These are phyloP conservation scores for Morpho helenor DNA, from an alignment of 2,888 invertebrate genomes.

Conservation along the genomic window DNA sequence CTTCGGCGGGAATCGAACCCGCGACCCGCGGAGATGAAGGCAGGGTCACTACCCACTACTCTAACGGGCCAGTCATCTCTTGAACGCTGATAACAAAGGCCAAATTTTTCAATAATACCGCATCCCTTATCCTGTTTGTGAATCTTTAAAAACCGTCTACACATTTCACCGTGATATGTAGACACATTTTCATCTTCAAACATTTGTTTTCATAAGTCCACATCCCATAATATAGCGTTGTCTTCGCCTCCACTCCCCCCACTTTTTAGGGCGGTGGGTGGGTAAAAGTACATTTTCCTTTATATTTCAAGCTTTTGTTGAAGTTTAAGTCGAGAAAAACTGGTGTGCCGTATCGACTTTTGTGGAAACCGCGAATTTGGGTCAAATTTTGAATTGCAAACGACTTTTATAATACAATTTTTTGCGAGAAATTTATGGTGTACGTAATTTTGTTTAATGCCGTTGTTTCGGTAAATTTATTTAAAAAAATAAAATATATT, in stretches of 20 bases:
- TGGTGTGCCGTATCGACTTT: constrained; percentile 25
- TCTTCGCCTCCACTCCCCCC: constrained; percentile 18
- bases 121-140: background rate
- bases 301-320: constrained; percentile 24
- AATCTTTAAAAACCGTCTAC: background rate
- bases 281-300: constrained; percentile 21
- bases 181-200: constrained; percentile 19
- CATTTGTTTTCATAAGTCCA: constrained; percentile 26
- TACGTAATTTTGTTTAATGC: too few species aligned
- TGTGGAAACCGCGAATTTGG: constrained; percentile 18
- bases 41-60: too few species aligned
- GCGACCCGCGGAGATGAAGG: too few species aligned
- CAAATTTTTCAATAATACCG: too few species aligned
- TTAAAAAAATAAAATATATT: too few species aligned
- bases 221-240: constrained; percentile 21
- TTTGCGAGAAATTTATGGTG: too few species aligned
- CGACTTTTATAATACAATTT: background rate
- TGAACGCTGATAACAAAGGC: too few species aligned
- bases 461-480: too few species aligned
- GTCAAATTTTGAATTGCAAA: constrained; percentile 20
- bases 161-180: constrained; percentile 13
- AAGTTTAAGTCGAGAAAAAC: constrained; percentile 25
- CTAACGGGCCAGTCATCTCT: too few species aligned
- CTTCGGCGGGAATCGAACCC: too few species aligned
- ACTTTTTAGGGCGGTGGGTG: constrained; percentile 10